These are phyloP conservation scores for Ectemnius continuus DNA, from an alignment of 2,888 invertebrate species.

Conservation along the genomic window DNA sequence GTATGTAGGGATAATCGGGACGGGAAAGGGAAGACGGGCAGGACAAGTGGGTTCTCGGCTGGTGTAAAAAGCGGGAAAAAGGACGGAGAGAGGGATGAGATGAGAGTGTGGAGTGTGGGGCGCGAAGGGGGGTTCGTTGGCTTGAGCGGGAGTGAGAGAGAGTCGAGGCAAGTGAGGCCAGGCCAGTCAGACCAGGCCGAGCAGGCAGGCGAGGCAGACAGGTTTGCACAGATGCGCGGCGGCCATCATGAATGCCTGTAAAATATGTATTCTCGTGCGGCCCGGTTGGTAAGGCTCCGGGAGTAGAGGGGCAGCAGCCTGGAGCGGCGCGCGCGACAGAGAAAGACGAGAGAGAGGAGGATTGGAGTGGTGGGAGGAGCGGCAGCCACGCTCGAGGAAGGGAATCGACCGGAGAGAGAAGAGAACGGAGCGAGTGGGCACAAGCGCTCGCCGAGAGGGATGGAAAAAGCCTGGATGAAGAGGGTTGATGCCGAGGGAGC, in stretches of 20 bases:
- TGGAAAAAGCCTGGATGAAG: neutral
- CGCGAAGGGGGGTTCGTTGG: neutral
- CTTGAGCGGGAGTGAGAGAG: neutral
- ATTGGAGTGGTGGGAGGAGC: conserved; percentile 44
- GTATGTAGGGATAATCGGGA: neutral
- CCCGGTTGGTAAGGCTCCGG: conserved; percentile 56
- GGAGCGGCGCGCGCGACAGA: conserved; percentile 51
- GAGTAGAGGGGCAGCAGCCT: conserved; percentile 26
- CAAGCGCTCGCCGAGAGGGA: conserved; percentile 16
- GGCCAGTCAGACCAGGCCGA: conserved; percentile 52
- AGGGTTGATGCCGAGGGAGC: conserved; percentile 23
- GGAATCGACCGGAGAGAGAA: conserved; percentile 67
- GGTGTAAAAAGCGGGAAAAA: neutral
- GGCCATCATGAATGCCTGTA: conserved; percentile 78
- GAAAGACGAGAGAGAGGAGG: neutral
- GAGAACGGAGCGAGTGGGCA: conserved; percentile 47
- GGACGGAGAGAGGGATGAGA: conserved; percentile 21
- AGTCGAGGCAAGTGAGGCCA: neutral
- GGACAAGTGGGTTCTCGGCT: neutral
- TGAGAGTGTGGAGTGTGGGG: neutral
- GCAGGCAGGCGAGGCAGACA: conserved; percentile 65
- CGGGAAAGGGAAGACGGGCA: neutral
- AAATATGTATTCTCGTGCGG: conserved; percentile 76
- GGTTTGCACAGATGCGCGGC: conserved; percentile 77
- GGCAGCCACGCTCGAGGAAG: conserved; percentile 42